phyloP scores from a whole-genome alignment of 2,888 invertebrate species.

The Epistrophe grossulariae region DNA sequence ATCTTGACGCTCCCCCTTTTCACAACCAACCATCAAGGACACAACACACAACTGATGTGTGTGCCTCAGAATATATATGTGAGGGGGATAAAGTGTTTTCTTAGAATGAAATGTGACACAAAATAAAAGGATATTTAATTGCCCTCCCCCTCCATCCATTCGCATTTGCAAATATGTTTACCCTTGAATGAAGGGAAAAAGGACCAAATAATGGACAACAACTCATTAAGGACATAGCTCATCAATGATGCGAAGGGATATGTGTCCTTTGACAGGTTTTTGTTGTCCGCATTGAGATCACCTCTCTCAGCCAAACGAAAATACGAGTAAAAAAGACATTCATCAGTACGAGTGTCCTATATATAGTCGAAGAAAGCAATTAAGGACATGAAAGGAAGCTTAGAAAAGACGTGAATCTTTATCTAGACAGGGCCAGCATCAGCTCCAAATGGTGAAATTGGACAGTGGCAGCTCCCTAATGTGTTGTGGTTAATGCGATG shows the following conservation, averaged over 20 bases:
- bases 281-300: constrained; percentile 75
- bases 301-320: constrained; percentile 65
- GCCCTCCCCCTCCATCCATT: constrained; percentile 62
- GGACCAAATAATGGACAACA: constrained; percentile 78
- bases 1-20: neutral
- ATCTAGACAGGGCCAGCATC: constrained; percentile 14
- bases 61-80: neutral
- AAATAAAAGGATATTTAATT: constrained; percentile 80
- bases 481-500: constrained; percentile 75
- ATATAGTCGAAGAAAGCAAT: constrained; percentile 81
- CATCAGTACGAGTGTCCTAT: constrained; percentile 67
- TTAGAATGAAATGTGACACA: constrained; percentile 78
- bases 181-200: constrained; percentile 58
- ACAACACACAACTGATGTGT: neutral
- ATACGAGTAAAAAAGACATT: constrained; percentile 70
- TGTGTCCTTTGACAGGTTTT: constrained; percentile 79
- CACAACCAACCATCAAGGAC: neutral
- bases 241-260: constrained; percentile 79
- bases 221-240: constrained; percentile 81
- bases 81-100: constrained; percentile 67
- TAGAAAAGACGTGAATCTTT: constrained; percentile 77
- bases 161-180: neutral
- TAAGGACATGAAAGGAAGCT: constrained; percentile 84
- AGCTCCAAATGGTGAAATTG: neutral
- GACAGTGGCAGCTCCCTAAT: constrained; percentile 52